Evolutionary conservation across 2,888 invertebrate species (phyloP), one percentile per base, ranked within the genome.

Genomic region (Spodoptera exigua): DNA sequence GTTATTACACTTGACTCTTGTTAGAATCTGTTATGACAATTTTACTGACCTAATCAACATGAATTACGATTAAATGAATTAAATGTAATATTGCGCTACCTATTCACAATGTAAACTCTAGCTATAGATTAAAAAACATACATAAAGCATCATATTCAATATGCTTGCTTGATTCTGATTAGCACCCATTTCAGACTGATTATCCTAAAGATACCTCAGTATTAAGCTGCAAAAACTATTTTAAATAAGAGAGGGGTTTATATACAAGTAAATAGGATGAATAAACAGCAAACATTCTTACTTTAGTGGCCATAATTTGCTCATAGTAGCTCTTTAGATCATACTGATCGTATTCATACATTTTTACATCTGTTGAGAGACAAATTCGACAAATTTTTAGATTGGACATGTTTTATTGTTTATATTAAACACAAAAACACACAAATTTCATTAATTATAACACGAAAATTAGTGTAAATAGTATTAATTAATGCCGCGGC

Each of bases 341-440:
- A 70, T 77, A 84, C 61, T 70, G 76, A 67, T 84, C 78, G 57
- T 82, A 81, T 56, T 82, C 78, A 61, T 82, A 88, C 55, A 87
- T 74, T 76, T 85, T 86, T 10, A 78, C 80, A 47, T 85, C 84
- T 14, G 81, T 83, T 21, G 74, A 75, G 14, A 89, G 72, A 60
- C 89, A 89, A 64, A 88, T 85, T 44, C 88, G 81, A 58, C 89
- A 89, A 61, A 85, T 74, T 76, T 83, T 80, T 13, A 84, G 57
- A 17, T 81, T 76, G 43, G 80, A 68, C 88, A 88, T 89, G 11
- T 60, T 53, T 7, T 37, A 49, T 27, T 36, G 11, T n/a, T 49
- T 64, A 56, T 27, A 35, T 12, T 41, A 39, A 16, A 63, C 21
- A 64, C 27, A 11, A 53, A 17, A 64, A 70, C 47, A 59, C 44